Evolutionary conservation across 2,888 invertebrate species (phyloP), one percentile per base, ranked within the genome.

Genomic region (Ectropis crepuscularia): DNA sequence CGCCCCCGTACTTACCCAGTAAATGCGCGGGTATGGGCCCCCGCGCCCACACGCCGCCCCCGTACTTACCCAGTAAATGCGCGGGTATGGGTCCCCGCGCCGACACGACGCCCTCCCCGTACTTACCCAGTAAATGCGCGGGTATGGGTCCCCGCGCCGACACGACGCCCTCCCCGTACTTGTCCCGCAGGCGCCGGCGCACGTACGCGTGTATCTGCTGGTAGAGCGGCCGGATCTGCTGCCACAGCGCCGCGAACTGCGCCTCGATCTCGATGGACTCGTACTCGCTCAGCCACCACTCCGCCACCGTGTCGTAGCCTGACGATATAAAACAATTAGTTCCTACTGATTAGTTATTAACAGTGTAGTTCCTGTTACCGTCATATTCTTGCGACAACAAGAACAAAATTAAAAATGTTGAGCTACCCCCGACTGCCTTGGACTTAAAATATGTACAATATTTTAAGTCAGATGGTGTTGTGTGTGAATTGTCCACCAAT

Each of bases 121-220:
- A 38, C 64, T 74, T 74, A 93, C 96, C 96, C 55, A 96, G 78
- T 42, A 97, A 88, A 93, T 97, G 97, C 59, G 96, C 96, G 0
- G 97, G 97, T 67, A 97, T 95, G 0, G 96, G 96, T 61, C 96
- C 96, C 58, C 89, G 94, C 41, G 94, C 94, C 0, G 95, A 86
- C 0, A 95, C 94, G 0, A 95, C 88, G 0, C 91, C 80, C 8
- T 95, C 94, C 0, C 97, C 97, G 78, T 97, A 97, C 65, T 94
- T 92, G 62, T 94, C 84, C 10, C 94, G 90, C 42, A 98, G 87
- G 51, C 95, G 94, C 63, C 94, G 89, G 59, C 97, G 92, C 0
- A 97, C 96, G 78, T 97, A 98, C 0, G 96, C 97, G 80, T 98
- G 98, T 9, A 98, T 91, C 81, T 97, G 96, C 53, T 95, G 86